phyloP scores from a whole-genome alignment of 2,113 vertebrate genomes.

The Vulpes ferrilata region DNA sequence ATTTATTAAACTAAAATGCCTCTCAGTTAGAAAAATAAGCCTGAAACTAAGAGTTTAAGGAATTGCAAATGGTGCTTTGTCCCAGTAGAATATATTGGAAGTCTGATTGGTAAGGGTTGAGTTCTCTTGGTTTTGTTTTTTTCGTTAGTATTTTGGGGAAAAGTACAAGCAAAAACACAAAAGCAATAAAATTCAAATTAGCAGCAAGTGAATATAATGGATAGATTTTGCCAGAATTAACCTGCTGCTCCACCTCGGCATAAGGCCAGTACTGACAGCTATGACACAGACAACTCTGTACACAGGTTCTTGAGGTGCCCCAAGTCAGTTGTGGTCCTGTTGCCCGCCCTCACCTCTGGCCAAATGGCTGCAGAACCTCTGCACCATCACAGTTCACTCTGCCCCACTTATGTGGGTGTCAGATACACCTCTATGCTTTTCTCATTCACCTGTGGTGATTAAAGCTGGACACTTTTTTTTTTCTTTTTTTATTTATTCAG shows the following conservation, averaged over 20 bases:
- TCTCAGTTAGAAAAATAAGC: conserved; percentile 25
- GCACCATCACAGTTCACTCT: not conserved
- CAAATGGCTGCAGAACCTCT: fast-evolving
- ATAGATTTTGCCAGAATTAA: not conserved
- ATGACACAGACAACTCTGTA: fast-evolving
- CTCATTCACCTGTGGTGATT: not conserved
- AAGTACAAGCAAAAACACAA: not conserved
- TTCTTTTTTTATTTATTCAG: too few species aligned
- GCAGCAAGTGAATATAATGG: not conserved
- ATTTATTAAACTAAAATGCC: not conserved
- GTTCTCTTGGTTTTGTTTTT: not conserved
- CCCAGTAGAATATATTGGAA: not conserved
- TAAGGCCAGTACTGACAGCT: not conserved
- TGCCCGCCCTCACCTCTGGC: fast-evolving
- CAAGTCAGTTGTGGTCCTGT: not conserved
- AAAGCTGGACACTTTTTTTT: not conserved
- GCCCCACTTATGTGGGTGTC: not conserved
- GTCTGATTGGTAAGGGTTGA: not conserved
- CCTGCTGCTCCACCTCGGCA: not conserved
- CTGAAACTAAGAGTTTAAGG: conserved; percentile 8
- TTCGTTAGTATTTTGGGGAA: not conserved
- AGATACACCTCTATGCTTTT: not conserved
- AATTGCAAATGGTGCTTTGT: not conserved
- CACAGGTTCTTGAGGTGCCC: not conserved
- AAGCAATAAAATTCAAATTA: not conserved